A percentile compares a stretch with the other conserved stretches of the same genome.
Conservation (phyloP, 1,140 invertebrate species). For the Sminthurides bifidus region DNA sequence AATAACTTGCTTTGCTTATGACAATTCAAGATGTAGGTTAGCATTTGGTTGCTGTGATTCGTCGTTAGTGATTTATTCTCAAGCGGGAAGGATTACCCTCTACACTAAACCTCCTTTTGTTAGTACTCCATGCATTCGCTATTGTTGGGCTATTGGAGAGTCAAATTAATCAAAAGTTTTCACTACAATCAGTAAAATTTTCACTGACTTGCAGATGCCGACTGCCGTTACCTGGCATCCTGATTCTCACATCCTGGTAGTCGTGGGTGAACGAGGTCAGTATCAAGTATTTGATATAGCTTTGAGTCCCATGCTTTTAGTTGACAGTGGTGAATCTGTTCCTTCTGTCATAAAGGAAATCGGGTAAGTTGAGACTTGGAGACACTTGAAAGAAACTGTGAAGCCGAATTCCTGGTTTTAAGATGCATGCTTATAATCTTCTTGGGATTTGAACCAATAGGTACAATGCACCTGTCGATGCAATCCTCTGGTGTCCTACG, state of each 20-base stretch:
- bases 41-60: conserved; percentile 26
- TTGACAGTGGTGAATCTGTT: conserved; percentile 2
- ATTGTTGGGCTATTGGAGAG: too few species aligned
- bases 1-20: conserved; percentile 21
- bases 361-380: conserved; percentile 4
- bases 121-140: conserved; percentile 13
- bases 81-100: conserved; percentile 26
- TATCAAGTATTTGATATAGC: conserved; percentile 29
- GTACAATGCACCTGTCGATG: conserved; percentile 8
- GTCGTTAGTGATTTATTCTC: conserved; percentile 20
- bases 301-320: conserved; percentile 20
- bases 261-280: conserved; percentile 19
- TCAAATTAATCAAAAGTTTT: background rate
- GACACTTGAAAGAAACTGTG: too few species aligned
- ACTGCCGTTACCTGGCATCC: conserved; percentile 22
- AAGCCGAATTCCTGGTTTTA: too few species aligned
- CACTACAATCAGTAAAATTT: background rate
- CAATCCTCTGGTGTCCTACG: conserved; percentile 12
- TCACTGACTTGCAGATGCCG: conserved; percentile 20
- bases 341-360: conserved; percentile 21
- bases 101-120: conserved; percentile 26
- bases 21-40: conserved; percentile 12
- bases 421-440: background rate
- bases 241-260: conserved; percentile 19
- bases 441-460: conserved; percentile 2